A percentile compares a stretch with the other conserved stretches of the same genome.
Evolutionary conservation across 2,797 vertebrate species (phyloP).

Genomic region (Eidolon dupreanum): DNA sequence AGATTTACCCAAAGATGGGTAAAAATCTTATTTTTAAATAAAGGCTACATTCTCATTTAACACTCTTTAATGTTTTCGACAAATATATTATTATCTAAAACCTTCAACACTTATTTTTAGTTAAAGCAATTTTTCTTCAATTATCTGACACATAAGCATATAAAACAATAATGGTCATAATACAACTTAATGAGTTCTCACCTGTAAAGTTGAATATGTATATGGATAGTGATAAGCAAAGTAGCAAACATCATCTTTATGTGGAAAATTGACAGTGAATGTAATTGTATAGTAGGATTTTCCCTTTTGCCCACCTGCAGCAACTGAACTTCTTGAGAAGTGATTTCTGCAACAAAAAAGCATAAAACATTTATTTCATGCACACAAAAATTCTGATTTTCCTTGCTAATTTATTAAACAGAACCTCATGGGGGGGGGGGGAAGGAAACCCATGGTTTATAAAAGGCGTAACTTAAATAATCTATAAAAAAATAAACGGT

Average conservation of each 20-base stretch:
- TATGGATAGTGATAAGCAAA: slow-evolving; percentile 99
- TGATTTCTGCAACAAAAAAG: slow-evolving; percentile 90
- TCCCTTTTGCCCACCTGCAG: slow-evolving; percentile 97
- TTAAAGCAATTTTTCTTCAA: slow-evolving; percentile 9
- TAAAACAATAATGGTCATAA: not conserved
- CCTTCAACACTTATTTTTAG: not conserved
- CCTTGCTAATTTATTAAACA: slow-evolving; percentile 27
- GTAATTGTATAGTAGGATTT: slow-evolving; percentile 98
- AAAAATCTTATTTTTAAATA: slow-evolving; percentile 23
- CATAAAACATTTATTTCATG: slow-evolving; percentile 22
- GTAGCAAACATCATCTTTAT: slow-evolving; percentile 98
- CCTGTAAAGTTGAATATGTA: slow-evolving; percentile 97
- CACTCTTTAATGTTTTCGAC: not conserved
- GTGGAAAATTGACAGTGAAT: slow-evolving; percentile 94
- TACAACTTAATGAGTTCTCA: slow-evolving; percentile 80
- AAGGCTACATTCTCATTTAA: not conserved
- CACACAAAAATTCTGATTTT: not conserved
- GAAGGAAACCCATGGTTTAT: not conserved
- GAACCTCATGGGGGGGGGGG: not conserved
- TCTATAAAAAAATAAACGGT: not conserved
- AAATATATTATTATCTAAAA: slow-evolving; percentile 49
- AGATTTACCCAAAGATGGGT: slow-evolving; percentile 29
- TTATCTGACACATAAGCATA: not conserved
- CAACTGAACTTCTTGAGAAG: slow-evolving; percentile 97
- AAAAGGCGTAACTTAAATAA: not conserved